phyloP scores from a whole-genome alignment of 2,797 vertebrate genomes.

The Chaunax sp. region DNA sequence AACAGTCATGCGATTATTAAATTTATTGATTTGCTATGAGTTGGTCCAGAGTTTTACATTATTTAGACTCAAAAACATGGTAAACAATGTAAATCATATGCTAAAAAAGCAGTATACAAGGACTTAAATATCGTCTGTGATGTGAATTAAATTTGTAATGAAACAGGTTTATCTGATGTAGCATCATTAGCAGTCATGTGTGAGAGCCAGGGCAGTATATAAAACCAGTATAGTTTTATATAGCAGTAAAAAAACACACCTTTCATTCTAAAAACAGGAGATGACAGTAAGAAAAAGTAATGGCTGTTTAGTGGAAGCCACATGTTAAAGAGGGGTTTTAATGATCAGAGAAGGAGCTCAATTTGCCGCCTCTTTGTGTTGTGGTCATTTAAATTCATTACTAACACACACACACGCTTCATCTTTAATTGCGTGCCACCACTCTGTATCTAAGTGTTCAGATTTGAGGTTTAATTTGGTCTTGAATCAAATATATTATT shows the following conservation, averaged over 20 bases:
- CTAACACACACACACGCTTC: conserved; percentile 15
- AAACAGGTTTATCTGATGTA: conserved; percentile 33
- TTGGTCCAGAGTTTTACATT: background rate
- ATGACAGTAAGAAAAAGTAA: conserved; percentile 22
- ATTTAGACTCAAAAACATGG: conserved; percentile 1
- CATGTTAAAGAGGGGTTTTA: conserved; percentile 36
- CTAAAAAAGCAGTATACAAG: background rate
- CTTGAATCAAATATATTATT: conserved; percentile 20
- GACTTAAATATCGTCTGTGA: conserved; percentile 23
- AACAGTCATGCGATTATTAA: background rate
- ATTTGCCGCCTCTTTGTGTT: conserved; percentile 31
- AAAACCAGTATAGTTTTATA: conserved; percentile 29
- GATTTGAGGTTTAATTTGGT: conserved; percentile 17
- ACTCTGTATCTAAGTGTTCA: conserved; percentile 32
- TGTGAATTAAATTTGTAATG: conserved; percentile 23
- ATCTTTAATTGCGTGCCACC: conserved; percentile 25
- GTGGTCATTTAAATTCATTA: conserved; percentile 42
- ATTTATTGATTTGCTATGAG: conserved; percentile 5
- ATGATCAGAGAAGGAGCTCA: conserved; percentile 23
- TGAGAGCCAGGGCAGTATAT: background rate
- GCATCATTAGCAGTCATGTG: conserved; percentile 30
- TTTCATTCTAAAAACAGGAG: conserved; percentile 18
- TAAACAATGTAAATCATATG: background rate
- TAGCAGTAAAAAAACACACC: conserved; percentile 20
- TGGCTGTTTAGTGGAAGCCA: conserved; percentile 23